Evolutionary conservation across 2,888 invertebrate species (phyloP), one percentile per base, ranked within the genome.

Genomic region (Lysandra coridon): DNA sequence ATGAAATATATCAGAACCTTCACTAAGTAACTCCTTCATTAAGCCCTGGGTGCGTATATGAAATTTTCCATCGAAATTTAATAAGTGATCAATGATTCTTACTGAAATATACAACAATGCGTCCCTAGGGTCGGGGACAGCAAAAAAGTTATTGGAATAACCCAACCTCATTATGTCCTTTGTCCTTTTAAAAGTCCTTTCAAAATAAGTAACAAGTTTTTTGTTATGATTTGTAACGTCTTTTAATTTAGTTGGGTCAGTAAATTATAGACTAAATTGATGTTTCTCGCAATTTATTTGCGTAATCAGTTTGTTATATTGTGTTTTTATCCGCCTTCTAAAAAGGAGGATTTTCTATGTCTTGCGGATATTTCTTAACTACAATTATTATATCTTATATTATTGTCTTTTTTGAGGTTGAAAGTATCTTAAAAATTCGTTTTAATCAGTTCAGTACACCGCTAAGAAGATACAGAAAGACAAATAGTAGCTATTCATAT

Each of bases 91-190:
- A 69, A 69, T 69, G 69, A 5, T 14, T 17, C 69, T 33, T 69
- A 14, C 33, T 14, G 33, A 69, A 69, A 69, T 69, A 30, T 64
- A 17, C 57, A 69, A 69, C 69, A 69, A 69, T 69, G 37, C 33
- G 33, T 69, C 69, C 69, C 69, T 14, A 37, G 69, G 69, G 33
- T 37, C 17, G 69, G 23, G 33, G 69, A 37, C 69, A 69, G 69
- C 64, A 69, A 69, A 69, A 69, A 69, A 17, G 69, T 69, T 69
- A 69, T 69, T 69, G 69, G 33, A 69, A 69, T 69, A 69, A 33
- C 33, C 69, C 33, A 14, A 37, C 17, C 69, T 69, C 69, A 69
- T 69, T 69, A 69, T 64, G 30, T 69, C 33, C 33, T 69, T 69
- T 69, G 69, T 14, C 69, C 69, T 69, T 69, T 69, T 69, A 69